Evolutionary conservation across 2,797 vertebrate species (phyloP), one percentile per base, ranked within the genome.

Genomic region (Typhlichthys eigenmanni): DNA sequence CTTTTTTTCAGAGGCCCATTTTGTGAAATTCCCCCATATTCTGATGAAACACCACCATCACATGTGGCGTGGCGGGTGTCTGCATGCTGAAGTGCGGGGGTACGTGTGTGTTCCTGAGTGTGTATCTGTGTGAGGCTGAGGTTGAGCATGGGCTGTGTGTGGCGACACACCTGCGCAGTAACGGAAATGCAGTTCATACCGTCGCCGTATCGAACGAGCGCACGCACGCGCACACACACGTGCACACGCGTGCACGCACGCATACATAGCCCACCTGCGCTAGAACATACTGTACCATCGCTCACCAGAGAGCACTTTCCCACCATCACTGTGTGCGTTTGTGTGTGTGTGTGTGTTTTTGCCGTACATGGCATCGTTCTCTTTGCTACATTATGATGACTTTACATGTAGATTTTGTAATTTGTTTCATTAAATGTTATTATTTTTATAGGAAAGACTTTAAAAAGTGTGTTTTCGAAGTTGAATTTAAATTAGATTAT

Each of bases 11-110:
- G 60, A 79, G 65, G 75, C 69, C 65, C 55, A 47, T 12, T 79
- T 83, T 79, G 77, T 82, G 82, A 88, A 87, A 83, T 76, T 69
- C 77, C 75, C 77, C 61, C 64, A 47, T 63, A 53, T 49, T 60
- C 14, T 8, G 47, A 45, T 56, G 79, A 75, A 72, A 72, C 51
- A 80, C 71, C 72, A 66, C 75, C 5, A 57, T 50, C 55, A 64
- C 59, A 49, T 54, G 60, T 64, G 79, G 81, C 79, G 79, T 47
- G 61, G 78, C 62, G 64, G 62, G 68, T 73, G 62, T 71, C 80
- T 55, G 14, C 71, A 83, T 84, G 13, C 75, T 72, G 32, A 48
- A n/a, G 24, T 58, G 64, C 71, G 70, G 58, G 46, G 80, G 69
- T 60, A 47, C 11, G 34, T 68, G 16, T 59, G 47, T 14, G 47